Percentiles rank a stretch among this genome's conserved stretches.
phyloP scores from a whole-genome alignment of 2,113 vertebrate species.

The Hiodon alosoides region DNA sequence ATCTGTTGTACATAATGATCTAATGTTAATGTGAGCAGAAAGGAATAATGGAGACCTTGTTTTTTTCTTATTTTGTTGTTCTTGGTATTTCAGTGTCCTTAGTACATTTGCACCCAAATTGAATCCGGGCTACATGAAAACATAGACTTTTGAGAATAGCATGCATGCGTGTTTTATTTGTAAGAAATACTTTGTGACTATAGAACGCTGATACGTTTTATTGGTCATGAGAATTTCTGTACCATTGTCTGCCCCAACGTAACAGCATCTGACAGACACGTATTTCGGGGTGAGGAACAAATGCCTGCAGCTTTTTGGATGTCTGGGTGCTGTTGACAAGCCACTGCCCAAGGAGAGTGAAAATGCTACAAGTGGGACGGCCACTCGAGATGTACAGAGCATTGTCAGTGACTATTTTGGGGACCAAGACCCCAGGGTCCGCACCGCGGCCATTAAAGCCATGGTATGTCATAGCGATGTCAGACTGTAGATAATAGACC shows the following conservation, averaged over 20 bases:
- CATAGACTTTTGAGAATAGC: no score
- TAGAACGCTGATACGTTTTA: no score
- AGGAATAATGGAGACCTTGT: not conserved
- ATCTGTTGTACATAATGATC: not conserved
- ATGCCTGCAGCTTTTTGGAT: constrained; percentile 88
- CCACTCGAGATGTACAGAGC: constrained; percentile 78
- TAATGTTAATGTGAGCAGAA: not conserved
- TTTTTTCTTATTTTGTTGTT: no score
- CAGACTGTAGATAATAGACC: no score
- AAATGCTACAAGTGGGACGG: constrained; percentile 49
- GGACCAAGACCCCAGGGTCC: constrained; percentile 91
- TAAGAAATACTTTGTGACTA: not conserved
- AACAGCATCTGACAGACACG: constrained; percentile 81
- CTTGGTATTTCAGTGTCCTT: no score
- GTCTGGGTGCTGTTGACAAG: constrained; percentile 77
- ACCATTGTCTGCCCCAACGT: no score
- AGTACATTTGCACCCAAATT: no score
- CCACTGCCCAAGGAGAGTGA: constrained; percentile 70
- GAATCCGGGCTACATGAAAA: no score
- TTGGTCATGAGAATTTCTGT: not conserved
- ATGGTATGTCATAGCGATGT: constrained; percentile 65
- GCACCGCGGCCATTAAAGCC: constrained; percentile 91
- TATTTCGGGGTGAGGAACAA: constrained; percentile 93
- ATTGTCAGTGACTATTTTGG: constrained; percentile 89
- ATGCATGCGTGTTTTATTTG: not conserved